Conservation (phyloP, 2,797 vertebrate species). For the Catostomus latipinnis region DNA sequence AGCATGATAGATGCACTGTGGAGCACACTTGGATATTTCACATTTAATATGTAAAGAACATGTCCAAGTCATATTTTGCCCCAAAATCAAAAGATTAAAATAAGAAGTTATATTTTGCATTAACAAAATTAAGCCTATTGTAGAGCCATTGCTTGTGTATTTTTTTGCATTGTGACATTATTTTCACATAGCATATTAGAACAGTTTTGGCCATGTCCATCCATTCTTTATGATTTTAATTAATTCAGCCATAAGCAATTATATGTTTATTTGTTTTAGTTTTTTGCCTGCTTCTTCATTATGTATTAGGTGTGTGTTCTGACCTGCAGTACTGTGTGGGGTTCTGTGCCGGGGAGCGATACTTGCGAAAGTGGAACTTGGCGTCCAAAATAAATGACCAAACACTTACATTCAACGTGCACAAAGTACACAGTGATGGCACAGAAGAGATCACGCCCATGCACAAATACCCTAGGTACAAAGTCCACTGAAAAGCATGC, state of each 20-base stretch:
- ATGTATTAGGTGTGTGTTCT: slow-evolving; percentile 59
- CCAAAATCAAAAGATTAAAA: too few species aligned
- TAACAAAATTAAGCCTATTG: too few species aligned
- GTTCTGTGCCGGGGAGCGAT: slow-evolving; percentile 58
- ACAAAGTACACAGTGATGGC: slow-evolving; percentile 67
- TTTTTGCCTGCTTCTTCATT: not conserved
- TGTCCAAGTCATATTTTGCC: too few species aligned
- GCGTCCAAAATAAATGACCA: slow-evolving; percentile 71
- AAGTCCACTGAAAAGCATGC: slow-evolving; percentile 14
- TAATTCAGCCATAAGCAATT: not conserved
- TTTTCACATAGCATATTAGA: too few species aligned
- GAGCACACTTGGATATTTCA: too few species aligned
- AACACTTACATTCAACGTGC: slow-evolving; percentile 70
- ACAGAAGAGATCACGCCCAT: slow-evolving; percentile 66
- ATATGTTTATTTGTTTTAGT: not conserved
- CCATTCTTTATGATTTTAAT: not conserved
- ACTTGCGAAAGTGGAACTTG: slow-evolving; percentile 66
- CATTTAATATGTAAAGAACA: too few species aligned
- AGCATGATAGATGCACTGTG: too few species aligned
- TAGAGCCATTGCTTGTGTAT: too few species aligned
- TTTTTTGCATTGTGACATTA: too few species aligned
- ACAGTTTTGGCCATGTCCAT: too few species aligned
- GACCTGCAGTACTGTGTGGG: slow-evolving; percentile 70
- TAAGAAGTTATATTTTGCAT: too few species aligned
- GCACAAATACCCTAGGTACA: slow-evolving; percentile 55